phyloP scores from a whole-genome alignment of 92 coral and sea anemone species.

The Anthopleura xanthogrammica region DNA sequence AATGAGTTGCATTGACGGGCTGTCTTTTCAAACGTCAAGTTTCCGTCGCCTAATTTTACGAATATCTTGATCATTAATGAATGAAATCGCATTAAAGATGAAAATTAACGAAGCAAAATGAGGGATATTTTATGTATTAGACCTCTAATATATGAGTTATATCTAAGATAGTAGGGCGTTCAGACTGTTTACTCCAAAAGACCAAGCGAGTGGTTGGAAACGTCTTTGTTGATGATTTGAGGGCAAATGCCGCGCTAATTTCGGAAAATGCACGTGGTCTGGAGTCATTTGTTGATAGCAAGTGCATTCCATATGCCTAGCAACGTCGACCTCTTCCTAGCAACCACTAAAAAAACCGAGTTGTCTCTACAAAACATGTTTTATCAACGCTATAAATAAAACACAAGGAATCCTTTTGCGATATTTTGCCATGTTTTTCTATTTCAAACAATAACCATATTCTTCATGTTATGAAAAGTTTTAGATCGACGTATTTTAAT shows the following conservation, averaged over 20 bases:
- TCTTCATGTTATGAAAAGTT: too few species aligned
- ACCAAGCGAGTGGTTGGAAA: not conserved
- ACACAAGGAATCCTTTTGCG: too few species aligned
- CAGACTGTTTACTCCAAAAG: not conserved
- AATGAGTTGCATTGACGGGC: not conserved
- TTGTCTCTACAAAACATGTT: too few species aligned
- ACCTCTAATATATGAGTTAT: not conserved
- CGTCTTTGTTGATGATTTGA: not conserved
- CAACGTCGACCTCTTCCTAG: not conserved
- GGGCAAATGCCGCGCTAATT: not conserved
- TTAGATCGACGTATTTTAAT: too few species aligned
- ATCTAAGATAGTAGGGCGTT: not conserved
- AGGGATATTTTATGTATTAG: not conserved
- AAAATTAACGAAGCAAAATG: not conserved
- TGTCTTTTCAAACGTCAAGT: not conserved
- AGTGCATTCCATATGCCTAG: slow-evolving; percentile 10
- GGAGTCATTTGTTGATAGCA: not conserved
- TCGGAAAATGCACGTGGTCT: not conserved
- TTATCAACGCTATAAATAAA: too few species aligned
- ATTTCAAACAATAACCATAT: too few species aligned
- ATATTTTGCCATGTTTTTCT: too few species aligned
- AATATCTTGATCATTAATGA: too few species aligned
- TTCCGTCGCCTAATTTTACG: not conserved
- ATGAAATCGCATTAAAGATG: not conserved
- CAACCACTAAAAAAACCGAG: not conserved